Evolutionary conservation across 30 jellyfish, hydroid and myxozoan genomes (phyloP).

Genomic region (Catostylus mosaicus): DNA sequence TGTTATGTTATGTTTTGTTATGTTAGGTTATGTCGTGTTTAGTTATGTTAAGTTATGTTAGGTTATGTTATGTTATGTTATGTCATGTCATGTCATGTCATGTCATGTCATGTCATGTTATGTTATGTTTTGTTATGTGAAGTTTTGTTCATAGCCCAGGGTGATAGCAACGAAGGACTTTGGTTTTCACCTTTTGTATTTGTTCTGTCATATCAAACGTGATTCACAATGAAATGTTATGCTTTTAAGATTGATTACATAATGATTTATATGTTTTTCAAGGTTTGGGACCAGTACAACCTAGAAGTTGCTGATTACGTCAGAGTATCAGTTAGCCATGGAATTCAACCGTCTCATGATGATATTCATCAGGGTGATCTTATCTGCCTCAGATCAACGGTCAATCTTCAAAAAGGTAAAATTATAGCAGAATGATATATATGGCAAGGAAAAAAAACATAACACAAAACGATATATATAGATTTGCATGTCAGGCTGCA

Average conservation of each 20-base stretch:
- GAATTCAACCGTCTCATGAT: slow-evolving; percentile 75
- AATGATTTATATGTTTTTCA: no score
- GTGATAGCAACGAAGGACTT: no score
- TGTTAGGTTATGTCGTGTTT: slow-evolving; percentile 18
- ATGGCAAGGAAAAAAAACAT: no score
- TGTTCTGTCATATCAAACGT: no score
- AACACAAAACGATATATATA: no score
- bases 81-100: slow-evolving; percentile 4
- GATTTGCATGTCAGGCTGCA: no score
- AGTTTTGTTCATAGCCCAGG: no score
- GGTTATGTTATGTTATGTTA: slow-evolving; percentile 21
- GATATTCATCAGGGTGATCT: slow-evolving; percentile 71
- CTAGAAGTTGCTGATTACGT: slow-evolving; percentile 81
- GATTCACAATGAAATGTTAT: no score
- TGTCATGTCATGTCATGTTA: slow-evolving; percentile 15
- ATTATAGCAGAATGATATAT: no score
- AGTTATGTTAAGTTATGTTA: no score
- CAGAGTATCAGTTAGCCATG: slow-evolving; percentile 68
- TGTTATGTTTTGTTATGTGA: slow-evolving; percentile 23
- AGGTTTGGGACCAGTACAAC: slow-evolving; percentile 90
- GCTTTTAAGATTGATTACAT: no score
- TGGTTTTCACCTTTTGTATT: no score
- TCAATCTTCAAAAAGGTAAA: slow-evolving; percentile 29
- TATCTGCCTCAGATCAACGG: slow-evolving; percentile 65
- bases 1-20: slow-evolving; percentile 15